Percentiles rank a stretch among this genome's conserved stretches.
Conservation (phyloP, 2,113 vertebrate species). For the Onychostoma macrolepis region DNA sequence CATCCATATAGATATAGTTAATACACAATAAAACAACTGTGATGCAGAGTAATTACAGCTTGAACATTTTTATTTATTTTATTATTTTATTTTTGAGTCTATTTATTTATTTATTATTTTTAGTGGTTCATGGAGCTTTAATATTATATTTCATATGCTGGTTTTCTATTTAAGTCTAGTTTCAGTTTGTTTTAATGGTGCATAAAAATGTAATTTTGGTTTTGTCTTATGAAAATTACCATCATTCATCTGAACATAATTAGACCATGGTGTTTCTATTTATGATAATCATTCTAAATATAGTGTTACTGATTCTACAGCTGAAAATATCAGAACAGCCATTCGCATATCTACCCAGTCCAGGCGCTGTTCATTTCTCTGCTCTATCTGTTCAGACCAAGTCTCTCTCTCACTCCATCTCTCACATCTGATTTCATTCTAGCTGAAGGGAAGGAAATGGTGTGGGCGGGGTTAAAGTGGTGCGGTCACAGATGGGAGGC, state of each 20-base stretch:
- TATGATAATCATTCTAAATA: neutral
- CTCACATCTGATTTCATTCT: neutral
- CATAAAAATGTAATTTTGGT: neutral
- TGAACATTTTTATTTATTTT: too few species aligned
- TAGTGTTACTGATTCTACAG: neutral
- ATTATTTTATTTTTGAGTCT: too few species aligned
- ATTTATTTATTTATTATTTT: neutral
- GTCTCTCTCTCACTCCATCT: conserved; percentile 11
- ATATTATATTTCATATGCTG: neutral
- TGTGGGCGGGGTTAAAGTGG: conserved; percentile 22
- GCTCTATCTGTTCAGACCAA: neutral
- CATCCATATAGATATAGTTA: too few species aligned
- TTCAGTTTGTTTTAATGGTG: neutral
- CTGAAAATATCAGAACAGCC: neutral
- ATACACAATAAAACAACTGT: too few species aligned
- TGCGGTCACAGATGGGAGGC: conserved; percentile 35
- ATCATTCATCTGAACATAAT: neutral
- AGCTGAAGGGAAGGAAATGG: conserved; percentile 26
- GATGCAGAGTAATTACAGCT: too few species aligned
- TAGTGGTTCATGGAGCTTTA: neutral
- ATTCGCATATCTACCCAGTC: neutral
- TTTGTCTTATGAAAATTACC: neutral
- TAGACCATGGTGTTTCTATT: neutral
- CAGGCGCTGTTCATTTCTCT: neutral
- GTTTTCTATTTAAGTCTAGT: neutral